Conservation (phyloP, 2,113 vertebrate genomes). For the Mormyrus lacerda region DNA sequence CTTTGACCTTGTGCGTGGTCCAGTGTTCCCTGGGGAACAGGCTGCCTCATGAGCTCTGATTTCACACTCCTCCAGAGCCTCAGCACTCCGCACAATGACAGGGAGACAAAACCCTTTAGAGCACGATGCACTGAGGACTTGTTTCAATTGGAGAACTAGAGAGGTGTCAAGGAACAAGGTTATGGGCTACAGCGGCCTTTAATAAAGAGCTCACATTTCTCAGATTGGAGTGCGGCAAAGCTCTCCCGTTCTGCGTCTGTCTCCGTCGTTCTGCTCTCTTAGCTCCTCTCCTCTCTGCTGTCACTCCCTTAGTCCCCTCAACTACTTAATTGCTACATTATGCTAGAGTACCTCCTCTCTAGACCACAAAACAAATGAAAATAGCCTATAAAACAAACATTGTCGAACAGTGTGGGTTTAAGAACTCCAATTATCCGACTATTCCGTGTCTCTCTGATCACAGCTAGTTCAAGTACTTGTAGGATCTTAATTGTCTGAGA, state of each 20-base stretch:
- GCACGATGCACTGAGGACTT: conserved; percentile 68
- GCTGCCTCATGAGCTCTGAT: conserved; percentile 88
- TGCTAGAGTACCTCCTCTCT: conserved; percentile 84
- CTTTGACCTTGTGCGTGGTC: conserved; percentile 78
- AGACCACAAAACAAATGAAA: conserved; percentile 84
- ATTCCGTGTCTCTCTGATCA: neutral
- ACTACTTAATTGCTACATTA: conserved; percentile 98
- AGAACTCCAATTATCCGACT: neutral
- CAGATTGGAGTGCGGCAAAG: conserved; percentile 65
- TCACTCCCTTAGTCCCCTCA: conserved; percentile 53
- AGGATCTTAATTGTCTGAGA: neutral
- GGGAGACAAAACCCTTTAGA: conserved; percentile 93
- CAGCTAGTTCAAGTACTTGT: neutral
- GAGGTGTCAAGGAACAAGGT: conserved; percentile 86
- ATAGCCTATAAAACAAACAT: conserved; percentile 79
- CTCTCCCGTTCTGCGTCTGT: neutral
- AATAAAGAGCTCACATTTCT: conserved; percentile 93
- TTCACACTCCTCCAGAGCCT: conserved; percentile 82
- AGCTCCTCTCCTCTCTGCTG: conserved; percentile 3
- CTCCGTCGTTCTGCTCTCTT: conserved; percentile 16
- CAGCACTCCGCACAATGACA: conserved; percentile 76
- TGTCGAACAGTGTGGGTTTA: conserved; percentile 27
- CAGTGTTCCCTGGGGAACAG: conserved; percentile 80
- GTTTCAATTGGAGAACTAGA: conserved; percentile 85
- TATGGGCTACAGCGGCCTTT: conserved; percentile 82